Conservation (phyloP, 2,797 vertebrate genomes). For the Vespertilio murinus region DNA sequence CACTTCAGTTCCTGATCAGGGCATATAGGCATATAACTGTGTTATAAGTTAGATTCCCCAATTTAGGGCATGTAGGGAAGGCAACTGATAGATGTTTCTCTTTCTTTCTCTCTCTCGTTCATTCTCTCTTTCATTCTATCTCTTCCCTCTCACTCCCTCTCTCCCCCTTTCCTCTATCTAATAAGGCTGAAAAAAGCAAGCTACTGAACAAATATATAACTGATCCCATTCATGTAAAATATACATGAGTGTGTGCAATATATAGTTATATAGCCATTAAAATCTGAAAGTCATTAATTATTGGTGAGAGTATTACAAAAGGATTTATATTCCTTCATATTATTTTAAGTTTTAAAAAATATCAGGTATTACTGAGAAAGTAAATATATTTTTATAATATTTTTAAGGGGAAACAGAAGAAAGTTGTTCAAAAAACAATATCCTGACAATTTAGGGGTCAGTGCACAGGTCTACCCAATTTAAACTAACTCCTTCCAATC, state of each 20-base stretch:
- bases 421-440: neutral
- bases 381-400: constrained; percentile 3
- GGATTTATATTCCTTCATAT: neutral
- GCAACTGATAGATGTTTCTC: no score
- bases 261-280: neutral
- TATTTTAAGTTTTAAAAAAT: constrained; percentile 39
- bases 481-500: neutral
- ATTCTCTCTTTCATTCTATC: no score
- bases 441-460: neutral
- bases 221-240: neutral
- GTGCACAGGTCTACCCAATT: neutral
- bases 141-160: neutral
- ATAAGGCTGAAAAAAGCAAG: neutral
- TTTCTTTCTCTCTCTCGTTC: no score
- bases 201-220: neutral
- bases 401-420: constrained; percentile 42
- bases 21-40: no score
- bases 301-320: neutral
- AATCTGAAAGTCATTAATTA: constrained; percentile 19
- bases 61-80: no score
- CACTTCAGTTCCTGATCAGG: no score
- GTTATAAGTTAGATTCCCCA: no score
- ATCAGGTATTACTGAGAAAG: neutral
- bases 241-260: neutral
- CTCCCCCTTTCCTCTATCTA: neutral